A percentile compares a stretch with the other conserved stretches of the same genome.
Conservation (phyloP, 2,113 vertebrate genomes). For the Myocastor coypus region DNA sequence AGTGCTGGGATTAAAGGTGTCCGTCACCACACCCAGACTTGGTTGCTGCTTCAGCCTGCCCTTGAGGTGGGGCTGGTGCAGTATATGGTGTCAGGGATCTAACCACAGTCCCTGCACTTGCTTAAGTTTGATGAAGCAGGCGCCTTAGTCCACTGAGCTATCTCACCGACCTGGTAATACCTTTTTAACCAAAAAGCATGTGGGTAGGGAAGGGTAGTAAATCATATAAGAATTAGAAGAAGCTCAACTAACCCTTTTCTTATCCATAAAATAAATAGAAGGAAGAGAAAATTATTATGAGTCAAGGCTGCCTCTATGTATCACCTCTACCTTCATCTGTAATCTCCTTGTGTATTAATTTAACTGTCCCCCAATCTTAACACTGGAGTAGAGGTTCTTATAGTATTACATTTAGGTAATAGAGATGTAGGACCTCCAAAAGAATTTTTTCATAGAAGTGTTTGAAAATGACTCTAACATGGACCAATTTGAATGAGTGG, state of each 20-base stretch:
- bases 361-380: not conserved
- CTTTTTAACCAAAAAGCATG: not conserved
- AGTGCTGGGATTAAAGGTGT: no score
- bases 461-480: not conserved
- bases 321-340: not conserved
- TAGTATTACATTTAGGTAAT: not conserved
- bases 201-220: not conserved
- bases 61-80: no score
- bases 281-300: not conserved
- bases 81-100: no score
- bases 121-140: no score
- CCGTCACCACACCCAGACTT: no score
- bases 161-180: not conserved
- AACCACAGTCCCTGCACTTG: no score
- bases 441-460: not conserved
- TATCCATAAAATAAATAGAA: not conserved
- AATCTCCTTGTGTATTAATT: not conserved
- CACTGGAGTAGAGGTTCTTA: not conserved
- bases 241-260: not conserved
- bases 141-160: no score
- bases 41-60: no score
- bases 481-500: not conserved
- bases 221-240: not conserved
- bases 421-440: not conserved
- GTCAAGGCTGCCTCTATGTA: not conserved